Percentiles rank a stretch among this genome's conserved stretches.
Evolutionary conservation across 2,888 invertebrate genomes (phyloP).

Genomic region (Brenthis daphne): DNA sequence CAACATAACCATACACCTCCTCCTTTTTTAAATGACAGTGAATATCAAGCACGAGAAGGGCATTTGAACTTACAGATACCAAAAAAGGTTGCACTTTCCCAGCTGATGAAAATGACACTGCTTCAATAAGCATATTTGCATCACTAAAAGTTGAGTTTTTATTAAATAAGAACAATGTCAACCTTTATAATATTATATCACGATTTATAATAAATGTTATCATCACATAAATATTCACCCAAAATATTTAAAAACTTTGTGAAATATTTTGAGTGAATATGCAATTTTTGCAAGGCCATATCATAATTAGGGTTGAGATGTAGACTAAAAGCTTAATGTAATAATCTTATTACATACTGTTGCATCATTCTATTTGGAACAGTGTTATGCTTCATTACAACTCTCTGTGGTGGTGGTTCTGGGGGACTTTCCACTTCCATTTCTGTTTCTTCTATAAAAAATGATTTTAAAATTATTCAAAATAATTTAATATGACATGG

Average conservation of each 20-base stretch:
- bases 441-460: constrained; percentile 77
- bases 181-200: background rate
- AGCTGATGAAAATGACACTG: constrained; percentile 92
- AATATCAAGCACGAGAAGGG: constrained; percentile 93
- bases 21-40: constrained; percentile 96
- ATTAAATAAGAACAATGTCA: background rate
- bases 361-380: constrained; percentile 88
- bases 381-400: constrained; percentile 89
- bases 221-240: too few species aligned
- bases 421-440: constrained; percentile 83
- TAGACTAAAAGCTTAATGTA: background rate
- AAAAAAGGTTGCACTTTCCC: constrained; percentile 97
- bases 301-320: too few species aligned
- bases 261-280: constrained; percentile 17
- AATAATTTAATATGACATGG: too few species aligned
- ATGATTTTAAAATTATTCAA: background rate
- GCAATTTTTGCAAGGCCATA: too few species aligned
- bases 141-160: constrained; percentile 83
- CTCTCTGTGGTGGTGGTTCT: constrained; percentile 84
- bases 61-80: constrained; percentile 92
- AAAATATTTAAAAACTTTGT: background rate
- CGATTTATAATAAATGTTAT: background rate
- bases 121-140: constrained; percentile 93
- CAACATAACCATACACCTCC: constrained; percentile 97
- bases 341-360: constrained; percentile 83